These are phyloP conservation scores for Choristoneura fumiferana DNA, from an alignment of 1,140 invertebrate species.

Conservation along the genomic window DNA sequence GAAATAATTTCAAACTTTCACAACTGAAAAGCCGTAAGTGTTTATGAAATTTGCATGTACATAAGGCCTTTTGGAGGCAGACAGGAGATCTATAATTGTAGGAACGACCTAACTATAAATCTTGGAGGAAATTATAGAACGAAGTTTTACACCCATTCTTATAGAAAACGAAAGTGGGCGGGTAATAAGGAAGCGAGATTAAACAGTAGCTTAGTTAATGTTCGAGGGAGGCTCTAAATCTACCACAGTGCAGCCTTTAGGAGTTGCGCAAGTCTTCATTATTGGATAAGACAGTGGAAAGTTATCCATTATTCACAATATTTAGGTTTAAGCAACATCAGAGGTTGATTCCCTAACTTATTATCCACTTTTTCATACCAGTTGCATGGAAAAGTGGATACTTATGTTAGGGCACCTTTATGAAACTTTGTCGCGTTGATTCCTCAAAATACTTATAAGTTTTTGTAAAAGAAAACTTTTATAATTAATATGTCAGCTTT, in stretches of 20 bases:
- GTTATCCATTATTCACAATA: too few species aligned
- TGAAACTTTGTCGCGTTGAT: too few species aligned
- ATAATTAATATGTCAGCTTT: too few species aligned
- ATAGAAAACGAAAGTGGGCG: constrained; percentile 45
- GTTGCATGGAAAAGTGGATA: too few species aligned
- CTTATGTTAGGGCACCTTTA: too few species aligned
- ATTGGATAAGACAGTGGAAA: neutral
- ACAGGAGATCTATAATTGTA: constrained; percentile 1
- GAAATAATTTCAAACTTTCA: neutral
- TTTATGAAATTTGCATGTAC: too few species aligned
- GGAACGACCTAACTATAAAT: constrained; percentile 29
- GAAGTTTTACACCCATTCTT: constrained; percentile 30
- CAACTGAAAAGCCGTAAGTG: too few species aligned
- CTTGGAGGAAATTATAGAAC: constrained; percentile 29
- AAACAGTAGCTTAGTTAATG: constrained; percentile 43
- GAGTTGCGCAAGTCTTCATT: constrained; percentile 16
- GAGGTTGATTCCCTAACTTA: too few species aligned
- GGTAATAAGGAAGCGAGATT: constrained; percentile 49
- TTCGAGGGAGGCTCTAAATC: constrained; percentile 27
- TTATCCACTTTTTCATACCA: too few species aligned
- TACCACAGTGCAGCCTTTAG: constrained; percentile 21
- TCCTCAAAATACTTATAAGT: too few species aligned
- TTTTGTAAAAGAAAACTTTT: too few species aligned
- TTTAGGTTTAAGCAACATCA: too few species aligned
- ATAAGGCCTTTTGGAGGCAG: neutral